Evolutionary conservation across 2,797 vertebrate species (phyloP), one percentile per base, ranked within the genome.

Genomic region (Tamandua tetradactyla): DNA sequence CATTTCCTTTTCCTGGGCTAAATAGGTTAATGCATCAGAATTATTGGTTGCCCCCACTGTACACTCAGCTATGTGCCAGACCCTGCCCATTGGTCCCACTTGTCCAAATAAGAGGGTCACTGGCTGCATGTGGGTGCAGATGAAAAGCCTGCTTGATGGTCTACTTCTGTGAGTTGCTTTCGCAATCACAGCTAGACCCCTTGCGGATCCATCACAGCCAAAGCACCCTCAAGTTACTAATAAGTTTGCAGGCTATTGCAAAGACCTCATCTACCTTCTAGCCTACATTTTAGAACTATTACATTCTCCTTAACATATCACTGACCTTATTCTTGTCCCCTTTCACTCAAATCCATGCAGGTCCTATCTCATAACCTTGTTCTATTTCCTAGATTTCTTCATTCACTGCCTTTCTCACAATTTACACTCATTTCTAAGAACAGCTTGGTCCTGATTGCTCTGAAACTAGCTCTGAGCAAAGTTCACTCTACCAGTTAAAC

Each of bases 381-480:
- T 80, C 81, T 66, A 9, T 59, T 93, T 96, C 90, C 81, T 90
- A 64, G 59, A 75, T 52, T 80, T 81, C 74, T 59, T 79, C 35
- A 64, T 66, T 75, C 82, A 68, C n/a, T n/a, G 37, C 44, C 44
- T 72, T 86, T 92, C 92, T 90, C 89, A 85, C 57, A 72, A 7
- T 71, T 75, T 22, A 25, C 2, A 18, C 32, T 69, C n/a, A 37
- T 47, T 94, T 96, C 92, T 95, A 81, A 84, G 84, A 94, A 95
- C 44, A 87, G n/a, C 35, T 68, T 69, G 81, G 62, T 69, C 81
- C 52, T 68, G 61, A 81, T 27, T 59, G 49, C 94, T 68, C 4
- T 75, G 64, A 95, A 86, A 78, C 57, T 68, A 40, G 55, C 89
- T 85, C 87, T 90, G 93, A 62, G 64, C 87, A 96, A 75, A 87